Evolutionary conservation across 1,140 invertebrate species (phyloP), one percentile per base, ranked within the genome.

Genomic region (Zaprionus ornatus): DNA sequence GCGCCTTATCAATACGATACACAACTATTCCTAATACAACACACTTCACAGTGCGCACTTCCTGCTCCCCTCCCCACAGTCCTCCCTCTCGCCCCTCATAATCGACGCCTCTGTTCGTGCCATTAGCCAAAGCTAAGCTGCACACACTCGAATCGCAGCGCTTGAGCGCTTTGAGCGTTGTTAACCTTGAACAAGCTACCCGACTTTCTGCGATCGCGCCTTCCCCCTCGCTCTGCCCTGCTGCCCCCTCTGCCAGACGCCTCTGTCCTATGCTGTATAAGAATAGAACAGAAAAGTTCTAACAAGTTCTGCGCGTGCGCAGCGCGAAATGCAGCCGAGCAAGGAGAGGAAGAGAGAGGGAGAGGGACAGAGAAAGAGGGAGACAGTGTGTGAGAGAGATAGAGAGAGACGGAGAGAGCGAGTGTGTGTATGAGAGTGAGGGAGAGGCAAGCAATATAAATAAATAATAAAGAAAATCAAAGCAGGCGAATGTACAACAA

Each of bases 271-370:
- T 17, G 40, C 23, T 48, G 13, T 62, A 59, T 74, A 60, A 65
- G 67, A 79, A 76, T 79, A 72, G 77, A 70, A 78, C 65, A 75
- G 10, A 57, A 72, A 68, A 77, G 45, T 69, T 80, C 79, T 75
- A 80, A 79, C 79, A 79, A 75, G 79, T 80, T 80, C 79, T 80
- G 72, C 79, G 79, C 79, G 79, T 80, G 79, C 79, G 79, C 77
- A 80, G 35, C 79, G 50, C 76, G 62, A 78, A 74, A 78, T 80
- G 79, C 79, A 79, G 66, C 21, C 42, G 50, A 25, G 40, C 59
- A 59, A 35, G 54, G 42, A 32, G 12, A 57, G 45, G 21, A 27
- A 56, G 54, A 12, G 19, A 52, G 61, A 66, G 29, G 10, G 19
- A 64, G 32, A 45, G 19, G 15, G 12, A 23, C 1, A 54, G 29